A percentile compares a stretch with the other conserved stretches of the same genome.
These are phyloP conservation scores for Aspidiotus rigidus DNA, from an alignment of 2,888 invertebrate genomes.

Conservation along the genomic window DNA sequence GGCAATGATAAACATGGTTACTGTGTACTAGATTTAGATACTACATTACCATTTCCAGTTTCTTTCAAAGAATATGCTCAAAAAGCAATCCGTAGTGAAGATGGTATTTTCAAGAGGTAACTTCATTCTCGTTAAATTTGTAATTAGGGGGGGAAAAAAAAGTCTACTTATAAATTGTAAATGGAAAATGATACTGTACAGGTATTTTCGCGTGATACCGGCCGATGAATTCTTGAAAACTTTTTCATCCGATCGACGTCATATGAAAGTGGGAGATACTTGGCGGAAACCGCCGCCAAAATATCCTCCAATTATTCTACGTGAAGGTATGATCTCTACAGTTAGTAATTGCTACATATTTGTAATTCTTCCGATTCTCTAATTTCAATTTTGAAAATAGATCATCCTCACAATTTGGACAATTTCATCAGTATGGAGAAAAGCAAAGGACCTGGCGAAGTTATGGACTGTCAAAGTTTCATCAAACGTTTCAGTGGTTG, in stretches of 20 bases:
- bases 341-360: background rate
- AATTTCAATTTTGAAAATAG: background rate
- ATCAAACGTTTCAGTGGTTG: slow-evolving; percentile 7
- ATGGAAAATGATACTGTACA: background rate
- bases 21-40: slow-evolving; percentile 26
- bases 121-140: background rate
- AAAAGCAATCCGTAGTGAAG: slow-evolving; percentile 15
- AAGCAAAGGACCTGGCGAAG: slow-evolving; percentile 17
- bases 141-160: background rate
- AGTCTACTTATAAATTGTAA: background rate
- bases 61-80: slow-evolving; percentile 22
- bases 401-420: slow-evolving; percentile 28
- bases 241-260: slow-evolving; percentile 31
- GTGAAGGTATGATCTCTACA: background rate
- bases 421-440: slow-evolving; percentile 25
- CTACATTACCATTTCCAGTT: slow-evolving; percentile 24
- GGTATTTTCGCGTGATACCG: slow-evolving; percentile 26
- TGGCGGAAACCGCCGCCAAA: slow-evolving; percentile 26
- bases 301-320: slow-evolving; percentile 19
- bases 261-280: slow-evolving; percentile 24
- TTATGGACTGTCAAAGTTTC: slow-evolving; percentile 15
- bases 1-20: slow-evolving; percentile 25
- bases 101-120: slow-evolving; percentile 3
- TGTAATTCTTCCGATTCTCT: background rate
- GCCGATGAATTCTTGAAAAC: slow-evolving; percentile 18